phyloP scores from a whole-genome alignment of 2,888 invertebrate species.

The Noctuana brunneofusca region DNA sequence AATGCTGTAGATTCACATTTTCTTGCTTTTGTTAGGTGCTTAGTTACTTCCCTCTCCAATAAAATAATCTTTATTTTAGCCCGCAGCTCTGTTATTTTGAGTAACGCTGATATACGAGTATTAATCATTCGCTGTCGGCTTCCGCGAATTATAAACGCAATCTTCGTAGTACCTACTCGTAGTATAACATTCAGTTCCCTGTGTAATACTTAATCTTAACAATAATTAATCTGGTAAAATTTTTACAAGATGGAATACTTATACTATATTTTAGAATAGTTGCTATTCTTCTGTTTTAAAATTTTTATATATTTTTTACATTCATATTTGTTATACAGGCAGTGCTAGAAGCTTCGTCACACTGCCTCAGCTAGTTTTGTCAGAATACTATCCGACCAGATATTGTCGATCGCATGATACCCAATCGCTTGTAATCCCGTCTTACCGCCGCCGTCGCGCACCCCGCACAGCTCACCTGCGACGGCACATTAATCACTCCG shows the following conservation, averaged over 20 bases:
- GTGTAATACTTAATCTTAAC: too few species aligned
- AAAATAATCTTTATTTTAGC: constrained; percentile 3
- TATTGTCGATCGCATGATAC: not conserved
- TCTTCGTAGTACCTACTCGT: not conserved
- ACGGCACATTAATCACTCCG: constrained; percentile 23
- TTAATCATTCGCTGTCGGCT: constrained; percentile 1
- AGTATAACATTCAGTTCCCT: not conserved
- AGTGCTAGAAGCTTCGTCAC: not conserved
- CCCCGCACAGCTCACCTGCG: constrained; percentile 21
- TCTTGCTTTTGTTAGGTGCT: not conserved
- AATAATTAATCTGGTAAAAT: not conserved
- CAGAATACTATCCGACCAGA: not conserved
- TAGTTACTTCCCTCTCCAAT: not conserved
- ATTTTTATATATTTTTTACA: too few species aligned
- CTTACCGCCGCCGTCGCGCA: not conserved
- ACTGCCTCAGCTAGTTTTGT: not conserved
- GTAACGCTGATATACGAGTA: constrained; percentile 3
- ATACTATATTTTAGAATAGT: too few species aligned
- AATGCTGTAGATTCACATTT: not conserved
- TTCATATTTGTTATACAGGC: too few species aligned
- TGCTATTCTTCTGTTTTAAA: too few species aligned
- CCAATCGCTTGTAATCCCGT: not conserved
- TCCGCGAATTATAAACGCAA: not conserved
- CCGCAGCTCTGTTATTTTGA: not conserved
- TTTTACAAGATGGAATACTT: too few species aligned